Base-by-base conservation (phyloP, 30 jellyfish, hydroid and myxozoan genomes). In the Aurelia sp. region DNA sequence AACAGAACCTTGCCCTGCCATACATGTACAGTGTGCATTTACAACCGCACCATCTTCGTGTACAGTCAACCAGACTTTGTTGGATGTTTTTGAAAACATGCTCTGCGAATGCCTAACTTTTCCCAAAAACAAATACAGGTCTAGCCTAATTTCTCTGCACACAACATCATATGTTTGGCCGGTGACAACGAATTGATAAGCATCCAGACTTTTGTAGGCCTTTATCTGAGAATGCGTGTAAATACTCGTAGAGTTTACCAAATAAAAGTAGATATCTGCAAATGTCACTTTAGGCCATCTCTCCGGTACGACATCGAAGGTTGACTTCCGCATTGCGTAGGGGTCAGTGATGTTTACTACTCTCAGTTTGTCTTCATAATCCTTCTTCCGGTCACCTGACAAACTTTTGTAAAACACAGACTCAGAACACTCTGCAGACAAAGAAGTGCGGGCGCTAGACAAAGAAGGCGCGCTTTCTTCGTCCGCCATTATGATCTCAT, bases 21-120 rank as follows among this genome's bases (percentile, higher is more conserved):
- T 80, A 75, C 90, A 80, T 30, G 70, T 48, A 57, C 82, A 80
- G 51, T 80, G 90, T 62, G 66, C 90, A 62, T 21, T 21, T 80
- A 47, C 1, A 30, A 80, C 58, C 7, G 82, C n/a, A 9, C 79
- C 88, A 31, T 62, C 55, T 37, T 47, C 79, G 20, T 78, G 41
- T 13, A 44, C 64, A 33, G 64, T 63, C 12, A 61, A 57, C 79
- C 88, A 78, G 23, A 58, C 67, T 15, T 20, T 15, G 67, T 58
- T 58, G 23, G 76, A 30, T 6, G 13, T 6, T 65, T 65, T 65
- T 17, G 76, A 15, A 65, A 65, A 13, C n/a, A 65, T 65, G 76
- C 76, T 65, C 41, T 65, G 76, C 11, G 76, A 65, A 30, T 65
- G 76, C 18, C 76, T 9, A 23, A 65, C 67, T 58, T 58, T 58